Evolutionary conservation across 2,797 vertebrate genomes (phyloP).

Genomic region (Parauchenoglanis punctatus): DNA sequence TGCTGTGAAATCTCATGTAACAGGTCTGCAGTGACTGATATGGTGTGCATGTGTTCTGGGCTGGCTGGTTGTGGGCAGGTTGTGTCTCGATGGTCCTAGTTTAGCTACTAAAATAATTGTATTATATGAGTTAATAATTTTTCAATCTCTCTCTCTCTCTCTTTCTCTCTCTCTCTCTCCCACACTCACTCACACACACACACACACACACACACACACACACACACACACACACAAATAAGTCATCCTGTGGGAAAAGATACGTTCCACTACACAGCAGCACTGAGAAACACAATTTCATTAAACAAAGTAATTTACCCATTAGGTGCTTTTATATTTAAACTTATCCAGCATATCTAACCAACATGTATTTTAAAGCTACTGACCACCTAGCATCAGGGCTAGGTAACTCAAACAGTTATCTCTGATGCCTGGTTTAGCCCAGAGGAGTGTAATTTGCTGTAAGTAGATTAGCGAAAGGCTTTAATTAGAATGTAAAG

Average conservation of each 20-base stretch:
- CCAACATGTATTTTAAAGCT: slow-evolving; percentile 18
- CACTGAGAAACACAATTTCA: neutral
- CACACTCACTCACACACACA: neutral
- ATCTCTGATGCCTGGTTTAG: slow-evolving; percentile 37
- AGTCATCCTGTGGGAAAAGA: neutral
- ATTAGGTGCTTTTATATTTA: neutral
- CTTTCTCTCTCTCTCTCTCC: neutral
- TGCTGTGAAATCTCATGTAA: neutral
- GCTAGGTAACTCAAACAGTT: slow-evolving; percentile 34
- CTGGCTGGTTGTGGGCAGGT: neutral
- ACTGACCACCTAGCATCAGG: slow-evolving; percentile 28
- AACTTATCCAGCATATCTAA: neutral
- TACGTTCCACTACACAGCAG: neutral
- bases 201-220: neutral
- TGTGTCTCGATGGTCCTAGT: neutral
- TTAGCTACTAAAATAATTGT: neutral
- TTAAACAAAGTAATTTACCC: neutral
- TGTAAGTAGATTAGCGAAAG: slow-evolving; percentile 45
- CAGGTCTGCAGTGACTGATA: neutral
- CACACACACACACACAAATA: neutral
- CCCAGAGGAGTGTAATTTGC: slow-evolving; percentile 51
- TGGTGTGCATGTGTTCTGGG: neutral
- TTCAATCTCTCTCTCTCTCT: too few relatives aligned
- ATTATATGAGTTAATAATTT: neutral
- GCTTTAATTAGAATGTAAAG: slow-evolving; percentile 58